These are phyloP conservation scores for Drepana arcuata DNA, from an alignment of 1,140 invertebrate species.

Conservation along the genomic window DNA sequence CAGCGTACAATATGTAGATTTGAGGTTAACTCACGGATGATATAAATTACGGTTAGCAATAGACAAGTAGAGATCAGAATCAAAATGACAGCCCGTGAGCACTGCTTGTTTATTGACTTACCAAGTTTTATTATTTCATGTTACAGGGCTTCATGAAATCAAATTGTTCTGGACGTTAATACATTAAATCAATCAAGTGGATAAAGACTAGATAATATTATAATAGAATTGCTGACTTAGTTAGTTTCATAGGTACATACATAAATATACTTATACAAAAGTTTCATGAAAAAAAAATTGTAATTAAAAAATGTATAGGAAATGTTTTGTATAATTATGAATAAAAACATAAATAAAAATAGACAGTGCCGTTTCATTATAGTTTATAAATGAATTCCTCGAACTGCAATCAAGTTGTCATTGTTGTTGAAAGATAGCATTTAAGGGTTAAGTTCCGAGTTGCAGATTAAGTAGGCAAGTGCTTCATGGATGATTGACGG, in stretches of 20 bases:
- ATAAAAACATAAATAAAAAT: conserved; percentile 64
- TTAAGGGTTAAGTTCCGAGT: too few species aligned
- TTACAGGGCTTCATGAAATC: conserved; percentile 15
- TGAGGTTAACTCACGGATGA: too few species aligned
- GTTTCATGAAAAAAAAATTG: conserved; percentile 21
- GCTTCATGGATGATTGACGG: background rate
- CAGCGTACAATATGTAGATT: too few species aligned
- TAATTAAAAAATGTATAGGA: conserved; percentile 46
- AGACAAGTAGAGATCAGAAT: too few species aligned
- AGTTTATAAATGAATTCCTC: too few species aligned
- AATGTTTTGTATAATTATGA: conserved; percentile 45
- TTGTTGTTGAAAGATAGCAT: too few species aligned
- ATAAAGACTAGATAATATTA: conserved; percentile 42
- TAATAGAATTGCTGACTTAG: conserved; percentile 11
- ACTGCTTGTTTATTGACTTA: too few species aligned
- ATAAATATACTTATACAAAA: conserved; percentile 1
- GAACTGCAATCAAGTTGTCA: too few species aligned
- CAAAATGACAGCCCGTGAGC: too few species aligned
- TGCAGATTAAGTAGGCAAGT: background rate
- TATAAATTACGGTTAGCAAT: too few species aligned
- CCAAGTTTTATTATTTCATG: conserved; percentile 6
- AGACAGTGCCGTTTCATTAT: conserved; percentile 47
- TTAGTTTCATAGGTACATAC: conserved; percentile 22
- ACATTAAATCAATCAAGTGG: conserved; percentile 39
- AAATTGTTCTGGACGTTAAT: conserved; percentile 11